phyloP scores from a whole-genome alignment of 2,888 invertebrate species.

The Hydriomena furcata region DNA sequence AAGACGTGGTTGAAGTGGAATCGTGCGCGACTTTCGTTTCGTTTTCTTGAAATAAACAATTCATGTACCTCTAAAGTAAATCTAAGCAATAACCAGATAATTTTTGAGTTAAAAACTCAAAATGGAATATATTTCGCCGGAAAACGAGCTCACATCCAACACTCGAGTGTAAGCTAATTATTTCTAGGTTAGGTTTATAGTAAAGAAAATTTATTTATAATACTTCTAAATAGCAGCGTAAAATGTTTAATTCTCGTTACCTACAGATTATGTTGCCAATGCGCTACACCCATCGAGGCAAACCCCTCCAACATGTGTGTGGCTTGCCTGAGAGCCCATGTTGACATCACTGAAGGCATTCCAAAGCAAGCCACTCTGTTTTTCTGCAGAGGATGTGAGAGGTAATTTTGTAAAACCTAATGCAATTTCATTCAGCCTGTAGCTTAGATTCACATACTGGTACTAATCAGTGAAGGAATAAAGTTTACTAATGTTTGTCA shows the following conservation, averaged over 20 bases:
- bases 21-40: no score
- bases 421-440: no score
- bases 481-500: no score
- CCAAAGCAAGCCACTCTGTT: constrained; percentile 96
- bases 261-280: constrained; percentile 95
- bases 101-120: no score
- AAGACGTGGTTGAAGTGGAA: no score
- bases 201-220: not conserved
- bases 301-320: constrained; percentile 99
- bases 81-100: no score
- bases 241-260: not conserved
- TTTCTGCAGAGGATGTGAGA: constrained; percentile 96
- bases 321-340: constrained; percentile 93
- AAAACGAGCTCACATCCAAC: constrained; percentile 49
- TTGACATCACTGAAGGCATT: constrained; percentile 98
- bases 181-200: constrained; percentile 42
- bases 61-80: no score
- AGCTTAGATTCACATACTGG: no score
- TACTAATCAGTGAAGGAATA: no score
- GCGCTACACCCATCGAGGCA: constrained; percentile 95
- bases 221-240: not conserved
- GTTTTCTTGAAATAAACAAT: no score
- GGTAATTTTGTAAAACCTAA: constrained; percentile 82
- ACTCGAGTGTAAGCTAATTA: constrained; percentile 74
- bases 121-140: constrained; percentile 75